These are phyloP conservation scores for Xestia c-nigrum DNA, from an alignment of 2,888 invertebrate genomes.

Conservation along the genomic window DNA sequence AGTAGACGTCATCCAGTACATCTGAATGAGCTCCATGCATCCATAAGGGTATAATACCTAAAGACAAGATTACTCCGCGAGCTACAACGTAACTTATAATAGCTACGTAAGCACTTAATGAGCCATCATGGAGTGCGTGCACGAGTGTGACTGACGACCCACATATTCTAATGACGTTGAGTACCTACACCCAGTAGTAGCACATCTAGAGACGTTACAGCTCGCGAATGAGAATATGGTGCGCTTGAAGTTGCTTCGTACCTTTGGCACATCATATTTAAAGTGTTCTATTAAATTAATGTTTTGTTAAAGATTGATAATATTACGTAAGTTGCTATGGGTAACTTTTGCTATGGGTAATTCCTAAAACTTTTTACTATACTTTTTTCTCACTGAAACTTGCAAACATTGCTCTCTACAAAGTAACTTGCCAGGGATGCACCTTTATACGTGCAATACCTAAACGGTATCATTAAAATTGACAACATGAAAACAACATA, in stretches of 20 bases:
- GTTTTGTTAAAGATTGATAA: neutral
- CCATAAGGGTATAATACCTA: neutral
- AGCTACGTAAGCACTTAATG: conserved; percentile 30
- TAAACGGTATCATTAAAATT: neutral
- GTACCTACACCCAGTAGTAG: neutral
- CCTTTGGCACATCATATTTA: neutral
- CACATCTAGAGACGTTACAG: conserved; percentile 19
- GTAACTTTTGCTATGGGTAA: neutral
- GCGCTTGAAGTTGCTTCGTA: neutral
- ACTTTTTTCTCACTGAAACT: neutral
- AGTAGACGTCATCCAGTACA: neutral
- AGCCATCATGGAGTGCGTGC: conserved; percentile 40
- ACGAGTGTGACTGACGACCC: conserved; percentile 43
- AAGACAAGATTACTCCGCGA: neutral
- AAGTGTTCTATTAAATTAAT: neutral
- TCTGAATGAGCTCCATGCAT: neutral
- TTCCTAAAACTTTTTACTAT: neutral
- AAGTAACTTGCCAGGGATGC: neutral
- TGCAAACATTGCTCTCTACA: neutral
- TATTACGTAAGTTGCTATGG: neutral
- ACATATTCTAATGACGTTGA: conserved; percentile 32
- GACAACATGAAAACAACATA: neutral
- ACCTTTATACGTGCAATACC: neutral
- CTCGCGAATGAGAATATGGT: neutral
- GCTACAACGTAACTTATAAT: neutral